phyloP scores from a whole-genome alignment of 2,113 vertebrate species.

The Engraulis encrasicolus region DNA sequence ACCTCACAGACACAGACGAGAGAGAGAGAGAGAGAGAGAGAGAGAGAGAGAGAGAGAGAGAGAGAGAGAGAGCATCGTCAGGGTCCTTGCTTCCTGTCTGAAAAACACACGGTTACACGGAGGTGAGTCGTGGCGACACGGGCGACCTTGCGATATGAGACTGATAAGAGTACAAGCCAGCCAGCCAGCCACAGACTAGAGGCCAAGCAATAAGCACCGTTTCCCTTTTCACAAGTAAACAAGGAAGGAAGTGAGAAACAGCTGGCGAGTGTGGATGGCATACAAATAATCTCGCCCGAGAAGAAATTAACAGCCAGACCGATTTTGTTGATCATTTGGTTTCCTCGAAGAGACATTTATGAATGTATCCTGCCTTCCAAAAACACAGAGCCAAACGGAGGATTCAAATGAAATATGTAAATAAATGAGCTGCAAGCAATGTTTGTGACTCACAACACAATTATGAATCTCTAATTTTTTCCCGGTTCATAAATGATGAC shows the following conservation, averaged over 20 bases:
- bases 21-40: no score
- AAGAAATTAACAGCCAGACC: neutral
- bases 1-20: constrained; percentile 38
- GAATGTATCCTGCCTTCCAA: neutral
- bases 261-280: neutral
- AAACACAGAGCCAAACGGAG: neutral
- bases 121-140: neutral
- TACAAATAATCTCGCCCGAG: neutral
- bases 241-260: neutral
- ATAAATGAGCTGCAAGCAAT: neutral
- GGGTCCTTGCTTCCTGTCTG: neutral
- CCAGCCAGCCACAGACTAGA: no score
- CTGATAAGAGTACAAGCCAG: neutral
- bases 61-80: neutral
- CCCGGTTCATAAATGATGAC: neutral
- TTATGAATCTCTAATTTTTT: neutral
- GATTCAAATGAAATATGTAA: constrained; percentile 6
- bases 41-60: no score
- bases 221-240: neutral
- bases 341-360: neutral
- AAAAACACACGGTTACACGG: constrained; percentile 9
- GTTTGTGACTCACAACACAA: constrained; percentile 1
- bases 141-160: neutral
- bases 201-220: neutral
- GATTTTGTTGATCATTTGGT: constrained; percentile 11